Percentiles rank a stretch among this genome's conserved stretches.
These are phyloP conservation scores for Valencia hispanica DNA, from an alignment of 2,797 vertebrate species.

Conservation along the genomic window DNA sequence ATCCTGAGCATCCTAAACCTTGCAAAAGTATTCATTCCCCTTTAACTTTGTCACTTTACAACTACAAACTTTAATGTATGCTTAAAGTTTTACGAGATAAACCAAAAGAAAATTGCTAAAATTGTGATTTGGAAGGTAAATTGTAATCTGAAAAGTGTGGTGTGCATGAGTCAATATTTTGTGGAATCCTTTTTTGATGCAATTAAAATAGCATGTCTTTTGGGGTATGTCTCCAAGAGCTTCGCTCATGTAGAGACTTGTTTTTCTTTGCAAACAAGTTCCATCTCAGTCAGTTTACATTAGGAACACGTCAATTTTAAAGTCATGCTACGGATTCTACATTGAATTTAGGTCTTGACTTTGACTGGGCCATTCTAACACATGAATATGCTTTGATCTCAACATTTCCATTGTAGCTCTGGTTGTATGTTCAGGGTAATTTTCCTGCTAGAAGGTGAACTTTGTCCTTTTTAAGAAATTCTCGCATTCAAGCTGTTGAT, in stretches of 20 bases:
- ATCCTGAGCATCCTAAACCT: conserved; percentile 10
- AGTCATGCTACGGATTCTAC: neutral
- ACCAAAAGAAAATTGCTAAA: neutral
- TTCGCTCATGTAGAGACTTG: neutral
- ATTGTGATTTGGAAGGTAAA: neutral
- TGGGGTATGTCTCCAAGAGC: neutral
- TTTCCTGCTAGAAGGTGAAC: neutral
- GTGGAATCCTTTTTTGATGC: neutral
- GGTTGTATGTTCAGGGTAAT: neutral
- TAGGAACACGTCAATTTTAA: neutral
- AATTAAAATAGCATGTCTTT: neutral
- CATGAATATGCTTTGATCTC: neutral
- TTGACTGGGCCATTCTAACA: neutral
- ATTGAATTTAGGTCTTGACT: neutral
- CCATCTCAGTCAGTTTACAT: neutral
- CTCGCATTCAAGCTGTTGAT: neutral
- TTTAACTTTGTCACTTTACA: neutral
- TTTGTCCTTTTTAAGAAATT: neutral
- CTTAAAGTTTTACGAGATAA: neutral
- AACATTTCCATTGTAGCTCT: neutral
- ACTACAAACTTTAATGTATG: neutral
- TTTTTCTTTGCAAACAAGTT: neutral
- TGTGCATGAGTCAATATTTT: neutral
- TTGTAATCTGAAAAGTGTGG: neutral
- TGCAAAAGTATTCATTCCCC: neutral